Percentiles rank a stretch among this genome's conserved stretches.
phyloP scores from a whole-genome alignment of 2,113 vertebrate genomes.

The Sapajus apella region DNA sequence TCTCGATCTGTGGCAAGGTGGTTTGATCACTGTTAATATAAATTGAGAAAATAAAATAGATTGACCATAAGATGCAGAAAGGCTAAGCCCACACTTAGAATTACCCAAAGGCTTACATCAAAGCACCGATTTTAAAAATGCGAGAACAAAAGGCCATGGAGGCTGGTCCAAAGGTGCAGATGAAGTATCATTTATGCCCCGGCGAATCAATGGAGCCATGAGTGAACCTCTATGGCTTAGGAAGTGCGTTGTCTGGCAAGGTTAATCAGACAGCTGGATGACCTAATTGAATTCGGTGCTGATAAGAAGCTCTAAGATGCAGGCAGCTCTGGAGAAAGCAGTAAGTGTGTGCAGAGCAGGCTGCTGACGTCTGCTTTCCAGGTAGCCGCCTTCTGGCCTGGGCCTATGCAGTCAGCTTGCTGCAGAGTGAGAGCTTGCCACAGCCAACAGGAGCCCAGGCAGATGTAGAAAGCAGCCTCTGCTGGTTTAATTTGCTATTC shows the following conservation, averaged over 20 bases:
- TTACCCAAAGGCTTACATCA: fast-evolving
- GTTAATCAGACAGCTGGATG: fast-evolving
- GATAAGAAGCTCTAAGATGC: neutral
- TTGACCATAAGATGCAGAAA: neutral
- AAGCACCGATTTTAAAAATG: neutral
- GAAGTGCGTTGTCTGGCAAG: no score
- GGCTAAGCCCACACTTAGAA: neutral
- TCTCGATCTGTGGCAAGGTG: fast-evolving
- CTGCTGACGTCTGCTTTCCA: neutral
- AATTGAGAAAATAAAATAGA: neutral
- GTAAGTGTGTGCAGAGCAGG: neutral
- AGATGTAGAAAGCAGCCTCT: neutral
- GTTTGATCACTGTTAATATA: neutral
- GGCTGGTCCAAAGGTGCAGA: neutral
- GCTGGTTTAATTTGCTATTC: neutral
- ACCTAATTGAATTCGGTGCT: neutral
- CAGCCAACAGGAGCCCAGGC: neutral
- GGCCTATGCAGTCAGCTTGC: no score
- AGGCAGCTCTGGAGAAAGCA: neutral
- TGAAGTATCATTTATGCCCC: neutral
- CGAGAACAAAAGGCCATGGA: neutral
- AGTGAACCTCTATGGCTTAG: neutral
- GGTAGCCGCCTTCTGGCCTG: fast-evolving
- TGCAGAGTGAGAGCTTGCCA: fast-evolving
- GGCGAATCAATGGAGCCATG: fast-evolving